A percentile compares a stretch with the other conserved stretches of the same genome.
phyloP scores from a whole-genome alignment of 2,797 vertebrate genomes.

The Oophaga sylvatica region DNA sequence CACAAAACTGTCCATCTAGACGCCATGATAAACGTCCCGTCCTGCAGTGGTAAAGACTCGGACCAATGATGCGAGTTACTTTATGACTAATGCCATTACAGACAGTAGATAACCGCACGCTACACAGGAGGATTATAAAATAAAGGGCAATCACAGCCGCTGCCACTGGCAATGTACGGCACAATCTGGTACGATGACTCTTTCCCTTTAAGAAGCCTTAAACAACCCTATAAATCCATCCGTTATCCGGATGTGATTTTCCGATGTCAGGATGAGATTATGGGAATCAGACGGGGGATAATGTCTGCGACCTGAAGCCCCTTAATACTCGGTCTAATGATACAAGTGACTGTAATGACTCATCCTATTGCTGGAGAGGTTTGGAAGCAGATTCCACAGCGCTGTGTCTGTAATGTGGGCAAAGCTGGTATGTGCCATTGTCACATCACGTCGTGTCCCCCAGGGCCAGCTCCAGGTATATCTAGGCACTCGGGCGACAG shows the following conservation, averaged over 20 bases:
- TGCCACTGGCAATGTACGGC: background rate
- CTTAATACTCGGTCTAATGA: slow-evolving; percentile 27
- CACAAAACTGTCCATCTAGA: no score
- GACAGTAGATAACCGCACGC: background rate
- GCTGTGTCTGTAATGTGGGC: no score
- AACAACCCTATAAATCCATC: slow-evolving; percentile 15
- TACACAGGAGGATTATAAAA: background rate
- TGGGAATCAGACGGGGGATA: slow-evolving; percentile 8
- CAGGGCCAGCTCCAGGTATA: no score
- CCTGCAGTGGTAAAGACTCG: background rate
- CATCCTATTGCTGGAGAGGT: background rate
- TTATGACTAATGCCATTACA: background rate
- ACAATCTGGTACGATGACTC: background rate
- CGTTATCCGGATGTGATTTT: background rate
- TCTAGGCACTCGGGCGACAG: no score
- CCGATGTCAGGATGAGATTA: slow-evolving; percentile 27
- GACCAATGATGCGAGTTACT: background rate
- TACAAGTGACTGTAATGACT: background rate
- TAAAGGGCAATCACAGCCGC: background rate
- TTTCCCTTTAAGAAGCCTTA: background rate
- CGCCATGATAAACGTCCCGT: background rate
- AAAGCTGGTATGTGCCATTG: no score
- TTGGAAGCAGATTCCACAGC: no score
- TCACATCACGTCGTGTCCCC: no score
- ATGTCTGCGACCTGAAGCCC: slow-evolving; percentile 20